A percentile compares a stretch with the other conserved stretches of the same genome.
phyloP scores from a whole-genome alignment of 2,888 invertebrate genomes.

The Drosophila nr. medialis region DNA sequence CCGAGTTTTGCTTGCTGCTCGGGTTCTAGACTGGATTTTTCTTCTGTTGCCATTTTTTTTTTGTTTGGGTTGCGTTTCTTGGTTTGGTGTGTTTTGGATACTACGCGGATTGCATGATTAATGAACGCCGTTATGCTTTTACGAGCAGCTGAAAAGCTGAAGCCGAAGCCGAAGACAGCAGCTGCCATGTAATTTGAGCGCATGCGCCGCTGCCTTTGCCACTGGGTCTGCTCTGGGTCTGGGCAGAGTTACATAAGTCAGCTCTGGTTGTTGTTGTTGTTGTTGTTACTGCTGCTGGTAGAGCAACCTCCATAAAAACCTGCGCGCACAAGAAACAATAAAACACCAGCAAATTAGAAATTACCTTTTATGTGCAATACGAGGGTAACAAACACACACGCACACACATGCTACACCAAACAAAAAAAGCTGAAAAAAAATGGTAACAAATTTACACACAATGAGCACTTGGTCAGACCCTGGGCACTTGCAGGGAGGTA shows the following conservation, averaged over 20 bases:
- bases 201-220: slow-evolving; percentile 68
- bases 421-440: slow-evolving; percentile 33
- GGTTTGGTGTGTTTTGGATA: slow-evolving; percentile 33
- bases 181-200: slow-evolving; percentile 71
- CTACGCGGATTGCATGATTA: slow-evolving; percentile 72
- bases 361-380: slow-evolving; percentile 75
- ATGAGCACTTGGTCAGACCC: slow-evolving; percentile 61
- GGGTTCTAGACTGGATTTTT: slow-evolving; percentile 26
- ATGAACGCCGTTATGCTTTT: slow-evolving; percentile 80
- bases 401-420: slow-evolving; percentile 6
- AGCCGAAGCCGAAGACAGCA: slow-evolving; percentile 30
- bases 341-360: slow-evolving; percentile 80
- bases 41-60: slow-evolving; percentile 20
- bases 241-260: slow-evolving; percentile 31
- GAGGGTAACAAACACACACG: slow-evolving; percentile 35
- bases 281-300: slow-evolving; percentile 4
- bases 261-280: not conserved
- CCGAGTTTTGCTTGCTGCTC: not conserved
- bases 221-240: slow-evolving; percentile 52
- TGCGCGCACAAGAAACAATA: slow-evolving; percentile 72
- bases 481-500: slow-evolving; percentile 9
- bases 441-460: slow-evolving; percentile 79
- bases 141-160: slow-evolving; percentile 50
- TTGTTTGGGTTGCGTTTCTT: slow-evolving; percentile 46
- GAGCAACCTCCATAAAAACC: slow-evolving; percentile 59